A percentile compares a stretch with the other conserved stretches of the same genome.
Evolutionary conservation across 2,113 vertebrate species (phyloP).

Genomic region (Bungarus multicinctus): DNA sequence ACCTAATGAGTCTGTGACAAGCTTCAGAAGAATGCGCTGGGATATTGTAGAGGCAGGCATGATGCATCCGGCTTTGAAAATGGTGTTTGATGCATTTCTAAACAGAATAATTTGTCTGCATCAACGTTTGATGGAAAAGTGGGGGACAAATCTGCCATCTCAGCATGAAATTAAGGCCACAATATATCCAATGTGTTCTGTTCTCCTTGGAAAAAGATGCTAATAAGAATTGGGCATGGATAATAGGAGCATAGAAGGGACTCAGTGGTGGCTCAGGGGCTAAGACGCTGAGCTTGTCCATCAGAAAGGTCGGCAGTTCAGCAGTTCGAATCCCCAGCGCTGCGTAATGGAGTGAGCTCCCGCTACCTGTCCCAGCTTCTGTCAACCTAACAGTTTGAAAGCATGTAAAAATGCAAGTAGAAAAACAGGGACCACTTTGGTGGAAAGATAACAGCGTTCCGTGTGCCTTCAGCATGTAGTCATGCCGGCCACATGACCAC

Average conservation of each 20-base stretch:
- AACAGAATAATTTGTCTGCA: slow-evolving; percentile 42
- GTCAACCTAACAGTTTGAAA: too few species aligned
- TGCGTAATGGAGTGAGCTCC: too few species aligned
- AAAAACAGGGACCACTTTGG: too few species aligned
- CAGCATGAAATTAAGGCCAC: neutral
- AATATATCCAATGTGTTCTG: neutral
- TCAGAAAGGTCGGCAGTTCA: too few species aligned
- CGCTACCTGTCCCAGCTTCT: too few species aligned
- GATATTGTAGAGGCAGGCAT: neutral
- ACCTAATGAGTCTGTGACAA: slow-evolving; percentile 38
- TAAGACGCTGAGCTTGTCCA: too few species aligned
- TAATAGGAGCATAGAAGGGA: neutral
- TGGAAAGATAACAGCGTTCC: too few species aligned
- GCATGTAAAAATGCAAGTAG: too few species aligned
- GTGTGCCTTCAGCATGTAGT: too few species aligned
- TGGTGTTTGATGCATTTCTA: slow-evolving; percentile 53
- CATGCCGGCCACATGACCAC: too few species aligned
- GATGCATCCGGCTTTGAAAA: slow-evolving; percentile 48
- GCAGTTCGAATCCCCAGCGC: too few species aligned
- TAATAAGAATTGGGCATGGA: neutral
- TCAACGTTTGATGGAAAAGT: slow-evolving; percentile 42
- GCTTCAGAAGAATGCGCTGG: slow-evolving; percentile 39
- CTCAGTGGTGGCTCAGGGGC: too few species aligned
- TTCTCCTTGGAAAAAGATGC: neutral
- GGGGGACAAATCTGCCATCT: slow-evolving; percentile 36